Percentiles rank a stretch among this genome's conserved stretches.
phyloP scores from a whole-genome alignment of 2,888 invertebrate species.

The Digitonthophagus gazella region DNA sequence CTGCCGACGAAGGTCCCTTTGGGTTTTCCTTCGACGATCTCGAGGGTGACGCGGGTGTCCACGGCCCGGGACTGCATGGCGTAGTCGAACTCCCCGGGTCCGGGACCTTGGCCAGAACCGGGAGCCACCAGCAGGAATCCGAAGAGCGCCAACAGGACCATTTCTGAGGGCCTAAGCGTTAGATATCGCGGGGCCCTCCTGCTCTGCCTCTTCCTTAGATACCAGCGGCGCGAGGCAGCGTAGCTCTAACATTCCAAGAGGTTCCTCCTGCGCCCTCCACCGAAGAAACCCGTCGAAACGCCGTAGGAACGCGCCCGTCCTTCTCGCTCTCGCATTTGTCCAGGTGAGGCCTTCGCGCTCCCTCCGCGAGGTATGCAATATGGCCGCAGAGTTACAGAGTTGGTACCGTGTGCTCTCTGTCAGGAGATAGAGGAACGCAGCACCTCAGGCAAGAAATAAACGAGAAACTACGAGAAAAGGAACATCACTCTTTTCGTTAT shows the following conservation, averaged over 20 bases:
- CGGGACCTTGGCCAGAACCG: conserved; percentile 47
- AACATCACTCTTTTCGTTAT: not conserved
- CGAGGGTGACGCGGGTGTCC: conserved; percentile 82
- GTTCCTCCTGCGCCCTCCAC: conserved; percentile 39
- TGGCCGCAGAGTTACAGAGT: conserved; percentile 45
- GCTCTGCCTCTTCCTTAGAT: conserved; percentile 39
- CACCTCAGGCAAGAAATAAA: not conserved
- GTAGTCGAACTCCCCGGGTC: conserved; percentile 39
- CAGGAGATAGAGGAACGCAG: not conserved
- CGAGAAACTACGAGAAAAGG: not conserved
- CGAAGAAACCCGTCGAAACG: conserved; percentile 50
- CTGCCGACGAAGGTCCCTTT: conserved; percentile 81
- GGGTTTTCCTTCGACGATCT: conserved; percentile 82
- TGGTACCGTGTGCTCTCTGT: not conserved
- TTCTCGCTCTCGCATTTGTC: conserved; percentile 36
- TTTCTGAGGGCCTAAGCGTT: conserved; percentile 18
- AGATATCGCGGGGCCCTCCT: conserved; percentile 37
- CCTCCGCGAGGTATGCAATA: conserved; percentile 53
- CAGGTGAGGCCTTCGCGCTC: conserved; percentile 38
- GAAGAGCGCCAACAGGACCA: conserved; percentile 17
- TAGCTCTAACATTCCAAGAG: conserved; percentile 51
- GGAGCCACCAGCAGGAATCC: conserved; percentile 43
- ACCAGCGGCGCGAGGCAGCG: conserved; percentile 44
- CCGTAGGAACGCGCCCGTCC: conserved; percentile 43
- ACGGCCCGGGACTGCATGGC: conserved; percentile 87